A percentile compares a stretch with the other conserved stretches of the same genome.
These are phyloP conservation scores for Ceraclea dissimilis DNA, from an alignment of 2,888 invertebrate genomes.

Conservation along the genomic window DNA sequence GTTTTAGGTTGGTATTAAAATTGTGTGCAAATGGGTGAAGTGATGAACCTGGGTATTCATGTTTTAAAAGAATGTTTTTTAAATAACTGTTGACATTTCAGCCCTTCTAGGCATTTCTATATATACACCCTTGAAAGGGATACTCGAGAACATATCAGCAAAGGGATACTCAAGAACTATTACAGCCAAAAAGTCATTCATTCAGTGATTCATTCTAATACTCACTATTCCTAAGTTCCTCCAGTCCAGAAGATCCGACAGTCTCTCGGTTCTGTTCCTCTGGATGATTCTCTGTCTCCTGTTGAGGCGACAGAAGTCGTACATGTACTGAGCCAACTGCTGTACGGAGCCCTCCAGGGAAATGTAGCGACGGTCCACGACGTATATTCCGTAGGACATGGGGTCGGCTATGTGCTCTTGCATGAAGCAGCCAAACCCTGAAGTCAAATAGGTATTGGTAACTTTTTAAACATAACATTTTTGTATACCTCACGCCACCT, in stretches of 20 bases:
- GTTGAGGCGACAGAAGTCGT: constrained; percentile 78
- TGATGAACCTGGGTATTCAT: too few relatives aligned
- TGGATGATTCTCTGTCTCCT: constrained; percentile 96
- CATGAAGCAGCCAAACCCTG: constrained; percentile 97
- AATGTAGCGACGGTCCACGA: constrained; percentile 90
- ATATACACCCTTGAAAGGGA: too few relatives aligned
- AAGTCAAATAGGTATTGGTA: constrained; percentile 15
- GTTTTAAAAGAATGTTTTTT: too few relatives aligned
- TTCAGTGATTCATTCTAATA: too few relatives aligned
- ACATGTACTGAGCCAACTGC: constrained; percentile 87
- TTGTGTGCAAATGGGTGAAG: too few relatives aligned
- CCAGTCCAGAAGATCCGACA: constrained; percentile 97
- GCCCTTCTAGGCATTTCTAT: too few relatives aligned
- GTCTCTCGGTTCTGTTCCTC: constrained; percentile 92
- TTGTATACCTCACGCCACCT: not conserved
- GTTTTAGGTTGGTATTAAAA: too few relatives aligned
- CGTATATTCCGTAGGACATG: constrained; percentile 96
- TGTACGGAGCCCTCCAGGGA: constrained; percentile 85
- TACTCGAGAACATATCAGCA: too few relatives aligned
- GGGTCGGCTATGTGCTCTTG: constrained; percentile 96
- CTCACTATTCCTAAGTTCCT: constrained; percentile 92
- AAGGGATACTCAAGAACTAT: too few relatives aligned
- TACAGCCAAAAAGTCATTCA: too few relatives aligned
- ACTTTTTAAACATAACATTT: not conserved
- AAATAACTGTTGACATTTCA: too few relatives aligned